Percentiles rank a stretch among this genome's conserved stretches.
Conservation (phyloP, 2,888 invertebrate genomes). For the Thymelicus lineola region DNA sequence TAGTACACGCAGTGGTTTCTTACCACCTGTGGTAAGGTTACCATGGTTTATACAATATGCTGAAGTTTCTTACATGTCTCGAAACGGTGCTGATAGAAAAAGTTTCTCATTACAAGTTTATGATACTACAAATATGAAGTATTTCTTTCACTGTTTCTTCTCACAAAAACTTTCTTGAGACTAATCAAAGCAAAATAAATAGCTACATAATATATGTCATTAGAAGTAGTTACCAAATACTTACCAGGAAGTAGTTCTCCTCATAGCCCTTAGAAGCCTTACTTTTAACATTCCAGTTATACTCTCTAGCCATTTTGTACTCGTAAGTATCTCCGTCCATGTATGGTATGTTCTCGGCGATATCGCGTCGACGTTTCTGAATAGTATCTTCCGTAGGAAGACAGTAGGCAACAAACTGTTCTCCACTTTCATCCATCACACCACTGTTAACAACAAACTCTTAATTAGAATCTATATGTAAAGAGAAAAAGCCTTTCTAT, state of each 20-base stretch:
- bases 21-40: slow-evolving; percentile 82
- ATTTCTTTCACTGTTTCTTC: no score
- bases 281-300: slow-evolving; percentile 99
- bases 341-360: slow-evolving; percentile 90
- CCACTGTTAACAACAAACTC: slow-evolving; percentile 86
- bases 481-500: no score
- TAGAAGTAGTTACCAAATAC: slow-evolving; percentile 38
- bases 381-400: slow-evolving; percentile 97
- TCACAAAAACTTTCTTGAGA: no score
- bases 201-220: neutral
- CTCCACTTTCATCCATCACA: slow-evolving; percentile 99
- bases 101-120: no score
- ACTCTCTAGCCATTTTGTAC: slow-evolving; percentile 98
- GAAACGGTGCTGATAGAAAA: no score
- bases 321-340: slow-evolving; percentile 97
- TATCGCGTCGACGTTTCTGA: slow-evolving; percentile 94
- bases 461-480: no score
- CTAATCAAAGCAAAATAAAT: no score
- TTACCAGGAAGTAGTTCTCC: slow-evolving; percentile 97
- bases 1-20: slow-evolving; percentile 96
- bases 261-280: slow-evolving; percentile 97
- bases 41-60: no score
- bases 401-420: slow-evolving; percentile 99
- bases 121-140: no score
- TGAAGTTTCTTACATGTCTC: no score